phyloP scores from a whole-genome alignment of 2,888 invertebrate genomes.

The Torymus auratus region DNA sequence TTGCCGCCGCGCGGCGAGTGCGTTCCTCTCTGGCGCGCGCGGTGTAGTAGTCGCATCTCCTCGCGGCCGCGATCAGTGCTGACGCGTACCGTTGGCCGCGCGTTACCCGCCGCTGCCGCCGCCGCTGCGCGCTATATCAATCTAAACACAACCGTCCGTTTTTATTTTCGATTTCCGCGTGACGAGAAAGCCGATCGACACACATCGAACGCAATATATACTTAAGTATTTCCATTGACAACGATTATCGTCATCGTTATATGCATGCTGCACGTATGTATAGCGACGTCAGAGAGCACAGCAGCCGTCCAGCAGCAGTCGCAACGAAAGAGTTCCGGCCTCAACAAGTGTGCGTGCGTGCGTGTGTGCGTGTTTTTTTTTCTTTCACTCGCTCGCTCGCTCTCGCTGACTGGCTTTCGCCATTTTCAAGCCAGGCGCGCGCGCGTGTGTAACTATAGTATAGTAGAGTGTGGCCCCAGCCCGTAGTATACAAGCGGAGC shows the following conservation, averaged over 20 bases:
- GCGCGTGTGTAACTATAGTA: constrained; percentile 1
- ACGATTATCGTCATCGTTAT: too few relatives aligned
- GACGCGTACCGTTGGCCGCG: constrained; percentile 58
- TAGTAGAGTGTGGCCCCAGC: neutral
- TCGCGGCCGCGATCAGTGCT: constrained; percentile 52
- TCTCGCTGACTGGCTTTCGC: neutral
- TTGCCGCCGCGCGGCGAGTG: neutral
- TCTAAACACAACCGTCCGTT: too few relatives aligned
- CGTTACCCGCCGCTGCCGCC: neutral
- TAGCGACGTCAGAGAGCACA: too few relatives aligned
- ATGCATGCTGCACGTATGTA: too few relatives aligned
- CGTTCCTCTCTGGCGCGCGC: constrained; percentile 41
- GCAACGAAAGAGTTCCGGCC: constrained; percentile 13
- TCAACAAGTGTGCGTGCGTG: constrained; percentile 21
- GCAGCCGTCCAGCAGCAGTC: constrained; percentile 15
- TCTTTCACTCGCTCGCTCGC: neutral
- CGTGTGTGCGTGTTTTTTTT: constrained; percentile 1
- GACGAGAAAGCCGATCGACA: too few relatives aligned
- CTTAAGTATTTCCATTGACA: too few relatives aligned
- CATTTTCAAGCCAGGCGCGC: neutral
- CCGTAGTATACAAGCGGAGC: neutral
- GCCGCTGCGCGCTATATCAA: neutral
- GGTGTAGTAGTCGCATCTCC: constrained; percentile 48
- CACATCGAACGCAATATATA: too few relatives aligned
- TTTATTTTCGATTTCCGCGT: too few relatives aligned